Evolutionary conservation across 1,140 invertebrate genomes (phyloP).

Genomic region (Bradysia coprophila): DNA sequence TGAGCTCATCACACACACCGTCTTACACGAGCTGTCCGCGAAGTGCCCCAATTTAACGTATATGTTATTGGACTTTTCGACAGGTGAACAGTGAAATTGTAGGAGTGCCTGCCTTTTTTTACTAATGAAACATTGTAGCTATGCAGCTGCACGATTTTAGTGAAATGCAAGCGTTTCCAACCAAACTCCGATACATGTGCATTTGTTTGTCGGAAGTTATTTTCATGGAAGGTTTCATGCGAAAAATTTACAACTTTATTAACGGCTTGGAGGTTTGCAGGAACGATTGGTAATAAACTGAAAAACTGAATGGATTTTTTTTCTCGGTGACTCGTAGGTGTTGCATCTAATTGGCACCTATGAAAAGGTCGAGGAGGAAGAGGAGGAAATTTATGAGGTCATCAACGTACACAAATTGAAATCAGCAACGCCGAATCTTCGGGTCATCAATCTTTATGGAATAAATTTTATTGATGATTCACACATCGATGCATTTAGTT

Average conservation of each 20-base stretch:
- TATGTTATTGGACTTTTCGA: constrained; percentile 94
- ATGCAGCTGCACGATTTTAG: constrained; percentile 99
- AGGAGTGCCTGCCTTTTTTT: not conserved
- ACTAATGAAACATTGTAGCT: constrained; percentile 29
- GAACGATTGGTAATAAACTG: not conserved
- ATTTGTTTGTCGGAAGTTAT: constrained; percentile 98
- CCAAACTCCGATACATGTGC: constrained; percentile 91
- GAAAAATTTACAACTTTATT: constrained; percentile 99
- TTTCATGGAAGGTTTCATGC: constrained; percentile 99
- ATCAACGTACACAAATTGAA: constrained; percentile 98
- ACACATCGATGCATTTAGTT: constrained; percentile 94
- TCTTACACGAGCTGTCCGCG: constrained; percentile 89
- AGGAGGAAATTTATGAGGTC: constrained; percentile 99
- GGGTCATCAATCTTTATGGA: constrained; percentile 91
- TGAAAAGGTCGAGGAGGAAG: constrained; percentile 96
- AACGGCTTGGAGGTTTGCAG: constrained; percentile 67
- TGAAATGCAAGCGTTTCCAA: constrained; percentile 95
- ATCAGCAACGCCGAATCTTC: constrained; percentile 83
- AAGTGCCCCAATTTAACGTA: constrained; percentile 97
- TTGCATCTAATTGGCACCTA: constrained; percentile 97
- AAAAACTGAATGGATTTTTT: not conserved
- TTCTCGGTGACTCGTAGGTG: constrained; percentile 39
- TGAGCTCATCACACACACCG: constrained; percentile 94
- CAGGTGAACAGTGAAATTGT: too few relatives aligned
- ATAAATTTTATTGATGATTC: constrained; percentile 98